phyloP scores from a whole-genome alignment of 2,888 invertebrate species.

The Entomobrya proxima region DNA sequence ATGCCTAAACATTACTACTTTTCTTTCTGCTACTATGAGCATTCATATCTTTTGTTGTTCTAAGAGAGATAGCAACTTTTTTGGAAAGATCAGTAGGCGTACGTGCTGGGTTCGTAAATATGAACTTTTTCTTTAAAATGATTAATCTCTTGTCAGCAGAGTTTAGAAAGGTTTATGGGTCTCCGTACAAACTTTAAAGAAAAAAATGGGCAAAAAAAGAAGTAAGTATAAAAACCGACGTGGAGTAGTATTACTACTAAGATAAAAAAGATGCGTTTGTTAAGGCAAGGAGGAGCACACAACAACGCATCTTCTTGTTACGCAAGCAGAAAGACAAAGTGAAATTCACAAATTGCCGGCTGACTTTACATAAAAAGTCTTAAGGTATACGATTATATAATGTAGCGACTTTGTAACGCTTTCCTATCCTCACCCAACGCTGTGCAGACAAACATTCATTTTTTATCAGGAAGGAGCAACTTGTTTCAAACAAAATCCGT shows the following conservation, averaged over 20 bases:
- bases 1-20: neutral
- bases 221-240: neutral
- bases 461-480: conserved; percentile 4
- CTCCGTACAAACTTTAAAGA: conserved; percentile 15
- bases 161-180: conserved; percentile 56
- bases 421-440: neutral
- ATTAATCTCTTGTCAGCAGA: conserved; percentile 63
- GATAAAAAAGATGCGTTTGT: conserved; percentile 3
- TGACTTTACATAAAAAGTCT: conserved; percentile 15
- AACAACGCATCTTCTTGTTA: conserved; percentile 36
- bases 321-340: conserved; percentile 16
- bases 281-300: neutral
- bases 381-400: neutral
- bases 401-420: too few species aligned
- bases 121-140: conserved; percentile 47
- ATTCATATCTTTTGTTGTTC: conserved; percentile 13
- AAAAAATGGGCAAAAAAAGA: conserved; percentile 41
- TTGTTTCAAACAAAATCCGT: conserved; percentile 20
- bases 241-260: neutral
- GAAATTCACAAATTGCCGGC: conserved; percentile 41
- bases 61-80: neutral
- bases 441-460: neutral
- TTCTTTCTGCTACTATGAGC: conserved; percentile 10
- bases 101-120: neutral
- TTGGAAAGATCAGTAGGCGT: conserved; percentile 36